Evolutionary conservation across 1,140 invertebrate species (phyloP).

Genomic region (Scaptomyza hsui): DNA sequence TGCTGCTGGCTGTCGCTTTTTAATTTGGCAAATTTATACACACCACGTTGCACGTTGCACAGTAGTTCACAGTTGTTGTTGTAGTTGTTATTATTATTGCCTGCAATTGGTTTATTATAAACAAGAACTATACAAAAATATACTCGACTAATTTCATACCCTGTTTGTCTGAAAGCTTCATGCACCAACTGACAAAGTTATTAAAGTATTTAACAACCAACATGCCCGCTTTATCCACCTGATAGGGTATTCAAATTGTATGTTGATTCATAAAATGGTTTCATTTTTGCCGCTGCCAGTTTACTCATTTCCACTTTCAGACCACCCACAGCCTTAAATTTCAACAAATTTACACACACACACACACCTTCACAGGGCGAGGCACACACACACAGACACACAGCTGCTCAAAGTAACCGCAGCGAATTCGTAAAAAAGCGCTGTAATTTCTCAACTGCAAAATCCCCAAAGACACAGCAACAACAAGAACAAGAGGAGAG

Average conservation of each 20-base stretch:
- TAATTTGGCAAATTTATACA: conserved; percentile 80
- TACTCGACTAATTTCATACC: conserved; percentile 12
- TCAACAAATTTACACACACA: conserved; percentile 69
- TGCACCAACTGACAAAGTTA: neutral
- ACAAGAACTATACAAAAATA: neutral
- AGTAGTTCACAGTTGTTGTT: conserved; percentile 60
- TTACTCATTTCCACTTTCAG: conserved; percentile 61
- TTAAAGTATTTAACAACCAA: neutral
- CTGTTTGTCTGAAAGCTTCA: neutral
- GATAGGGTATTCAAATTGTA: conserved; percentile 24
- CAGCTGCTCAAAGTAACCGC: conserved; percentile 46
- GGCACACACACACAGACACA: conserved; percentile 11
- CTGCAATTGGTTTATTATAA: conserved; percentile 41
- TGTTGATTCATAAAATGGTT: conserved; percentile 56
- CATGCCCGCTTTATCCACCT: neutral
- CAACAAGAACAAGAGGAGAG: conserved; percentile 18
- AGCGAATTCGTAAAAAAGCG: conserved; percentile 55
- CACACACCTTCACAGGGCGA: conserved; percentile 24
- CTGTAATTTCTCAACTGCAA: conserved; percentile 54
- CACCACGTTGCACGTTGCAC: conserved; percentile 58
- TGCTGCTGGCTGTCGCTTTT: conserved; percentile 57
- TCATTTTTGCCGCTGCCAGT: conserved; percentile 33
- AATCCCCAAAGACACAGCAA: conserved; percentile 34
- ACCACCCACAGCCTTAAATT: conserved; percentile 78
- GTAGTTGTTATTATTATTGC: conserved; percentile 17